Percentiles rank a stretch among this genome's conserved stretches.
These are phyloP conservation scores for Quadroppia sp. DNA, from an alignment of 2,888 invertebrate genomes.

Conservation along the genomic window DNA sequence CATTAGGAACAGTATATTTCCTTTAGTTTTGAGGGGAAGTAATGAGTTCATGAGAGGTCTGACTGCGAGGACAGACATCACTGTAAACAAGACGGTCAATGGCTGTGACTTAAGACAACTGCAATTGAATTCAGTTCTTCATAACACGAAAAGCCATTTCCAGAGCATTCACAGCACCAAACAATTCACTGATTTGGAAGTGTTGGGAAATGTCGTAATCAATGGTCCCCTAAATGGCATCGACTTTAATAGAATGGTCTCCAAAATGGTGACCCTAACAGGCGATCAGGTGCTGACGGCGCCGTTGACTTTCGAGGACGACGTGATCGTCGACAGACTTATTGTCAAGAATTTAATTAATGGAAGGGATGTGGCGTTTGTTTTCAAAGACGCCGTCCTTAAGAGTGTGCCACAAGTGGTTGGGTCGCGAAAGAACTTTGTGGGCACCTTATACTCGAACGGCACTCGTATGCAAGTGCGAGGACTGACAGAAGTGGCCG, in stretches of 20 bases:
- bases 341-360: conserved; percentile 7
- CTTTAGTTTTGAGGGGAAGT: conserved; percentile 16
- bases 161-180: conserved; percentile 38
- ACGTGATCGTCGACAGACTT: conserved; percentile 20
- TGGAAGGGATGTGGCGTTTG: conserved; percentile 3
- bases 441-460: conserved; percentile 4
- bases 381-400: conserved; percentile 35
- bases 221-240: conserved; percentile 32
- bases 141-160: background rate
- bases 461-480: conserved; percentile 23
- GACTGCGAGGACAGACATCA: background rate
- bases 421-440: conserved; percentile 15
- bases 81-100: conserved; percentile 21
- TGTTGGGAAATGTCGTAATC: conserved; percentile 28
- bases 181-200: conserved; percentile 31
- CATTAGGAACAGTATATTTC: too few species aligned
- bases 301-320: conserved; percentile 21
- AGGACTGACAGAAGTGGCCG: conserved; percentile 1
- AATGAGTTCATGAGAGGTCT: conserved; percentile 9
- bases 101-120: conserved; percentile 36
- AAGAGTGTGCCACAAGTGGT: conserved; percentile 16
- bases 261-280: conserved; percentile 6
- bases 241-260: conserved; percentile 9
- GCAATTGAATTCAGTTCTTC: conserved; percentile 9
- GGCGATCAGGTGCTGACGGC: background rate